These are phyloP conservation scores for Pongo abelii DNA, from an alignment of 2,113 vertebrate species.

Conservation along the genomic window DNA sequence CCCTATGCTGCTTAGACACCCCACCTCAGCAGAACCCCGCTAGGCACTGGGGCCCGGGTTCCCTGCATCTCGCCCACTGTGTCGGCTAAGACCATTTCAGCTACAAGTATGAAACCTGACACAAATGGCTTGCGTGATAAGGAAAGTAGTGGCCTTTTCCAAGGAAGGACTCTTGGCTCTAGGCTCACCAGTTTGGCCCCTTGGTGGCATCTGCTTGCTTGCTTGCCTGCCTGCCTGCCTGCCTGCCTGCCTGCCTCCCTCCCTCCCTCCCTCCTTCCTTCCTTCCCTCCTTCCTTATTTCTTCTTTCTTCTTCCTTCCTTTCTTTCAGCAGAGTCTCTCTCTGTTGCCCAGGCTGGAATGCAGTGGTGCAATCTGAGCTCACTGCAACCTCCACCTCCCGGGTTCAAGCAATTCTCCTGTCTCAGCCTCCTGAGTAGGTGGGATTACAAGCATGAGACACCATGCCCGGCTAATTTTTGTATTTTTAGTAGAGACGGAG, in stretches of 20 bases:
- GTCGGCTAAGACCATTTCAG: fast-evolving
- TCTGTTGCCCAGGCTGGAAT: no score
- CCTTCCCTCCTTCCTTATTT: no score
- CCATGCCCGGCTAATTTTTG: no score
- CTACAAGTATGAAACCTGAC: neutral
- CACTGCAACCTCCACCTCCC: no score
- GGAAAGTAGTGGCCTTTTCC: neutral
- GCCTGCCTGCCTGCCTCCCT: fast-evolving
- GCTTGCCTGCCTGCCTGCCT: fast-evolving
- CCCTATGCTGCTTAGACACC: fast-evolving
- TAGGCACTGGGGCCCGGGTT: fast-evolving
- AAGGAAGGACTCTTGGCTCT: neutral
- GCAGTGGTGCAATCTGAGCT: no score
- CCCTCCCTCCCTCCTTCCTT: fast-evolving
- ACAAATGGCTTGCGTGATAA: fast-evolving
- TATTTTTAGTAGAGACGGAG: no score
- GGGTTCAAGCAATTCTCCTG: no score
- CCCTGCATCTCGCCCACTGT: fast-evolving
- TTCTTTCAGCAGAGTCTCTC: no score
- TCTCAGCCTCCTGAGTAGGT: no score
- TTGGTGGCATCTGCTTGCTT: neutral
- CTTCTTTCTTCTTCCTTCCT: no score
- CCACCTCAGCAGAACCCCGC: fast-evolving
- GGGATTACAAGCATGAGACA: no score
- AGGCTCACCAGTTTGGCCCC: neutral